Percentiles rank a stretch among this genome's conserved stretches.
phyloP scores from a whole-genome alignment of 2,797 vertebrate species.

The Acrocephalus scirpaceus region DNA sequence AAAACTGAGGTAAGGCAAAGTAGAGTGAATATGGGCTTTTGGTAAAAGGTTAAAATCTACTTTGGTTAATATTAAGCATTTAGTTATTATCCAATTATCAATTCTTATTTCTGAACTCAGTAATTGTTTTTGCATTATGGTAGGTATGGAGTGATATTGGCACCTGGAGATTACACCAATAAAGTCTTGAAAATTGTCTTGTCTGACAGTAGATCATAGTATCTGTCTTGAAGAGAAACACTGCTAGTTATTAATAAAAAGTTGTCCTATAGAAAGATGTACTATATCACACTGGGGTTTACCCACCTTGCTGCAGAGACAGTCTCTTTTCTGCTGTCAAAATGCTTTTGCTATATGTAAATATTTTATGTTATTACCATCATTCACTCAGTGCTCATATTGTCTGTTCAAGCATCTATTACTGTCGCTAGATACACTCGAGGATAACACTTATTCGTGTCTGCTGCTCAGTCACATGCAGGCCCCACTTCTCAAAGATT shows the following conservation, averaged over 20 bases:
- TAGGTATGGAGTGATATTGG: not conserved
- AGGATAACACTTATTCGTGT: constrained; percentile 74
- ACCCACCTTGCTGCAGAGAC: constrained; percentile 53
- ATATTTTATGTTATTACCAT: constrained; percentile 79
- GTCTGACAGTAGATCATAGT: not conserved
- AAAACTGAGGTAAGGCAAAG: not conserved
- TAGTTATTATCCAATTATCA: not conserved
- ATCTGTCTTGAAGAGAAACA: not conserved
- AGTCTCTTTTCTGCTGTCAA: constrained; percentile 51
- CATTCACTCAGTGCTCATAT: constrained; percentile 72
- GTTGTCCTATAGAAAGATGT: constrained; percentile 39
- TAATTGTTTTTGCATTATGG: not conserved
- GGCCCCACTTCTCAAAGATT: constrained; percentile 67
- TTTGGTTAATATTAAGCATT: not conserved
- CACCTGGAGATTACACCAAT: not conserved
- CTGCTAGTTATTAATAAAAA: constrained; percentile 21
- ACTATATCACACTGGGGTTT: constrained; percentile 26
- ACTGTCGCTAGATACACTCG: constrained; percentile 72
- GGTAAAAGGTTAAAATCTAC: not conserved
- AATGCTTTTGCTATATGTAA: constrained; percentile 70
- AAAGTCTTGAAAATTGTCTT: not conserved
- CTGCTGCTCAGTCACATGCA: constrained; percentile 73
- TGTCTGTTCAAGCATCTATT: constrained; percentile 78
- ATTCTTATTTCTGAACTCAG: not conserved
- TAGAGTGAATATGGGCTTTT: not conserved